A percentile compares a stretch with the other conserved stretches of the same genome.
Evolutionary conservation across 2,797 vertebrate species (phyloP).

Genomic region (Haliaeetus albicilla): DNA sequence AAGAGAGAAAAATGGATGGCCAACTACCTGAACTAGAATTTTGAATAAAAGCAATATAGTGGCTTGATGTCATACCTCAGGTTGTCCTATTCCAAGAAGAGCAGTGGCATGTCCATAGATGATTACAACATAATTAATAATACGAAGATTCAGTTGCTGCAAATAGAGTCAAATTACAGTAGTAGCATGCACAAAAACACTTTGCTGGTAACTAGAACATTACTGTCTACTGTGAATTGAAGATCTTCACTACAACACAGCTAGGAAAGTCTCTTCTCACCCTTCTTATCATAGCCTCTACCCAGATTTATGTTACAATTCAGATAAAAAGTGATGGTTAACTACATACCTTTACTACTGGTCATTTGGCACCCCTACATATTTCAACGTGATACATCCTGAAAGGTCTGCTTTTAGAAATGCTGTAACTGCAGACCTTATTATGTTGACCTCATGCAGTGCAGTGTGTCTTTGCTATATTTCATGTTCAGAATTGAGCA

Average conservation of each 20-base stretch:
- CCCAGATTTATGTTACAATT: neutral
- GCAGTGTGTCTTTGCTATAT: neutral
- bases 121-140: conserved; percentile 82
- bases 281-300: neutral
- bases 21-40: neutral
- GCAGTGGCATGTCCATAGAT: conserved; percentile 84
- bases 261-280: neutral
- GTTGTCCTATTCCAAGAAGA: conserved; percentile 85
- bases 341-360: neutral
- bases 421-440: neutral
- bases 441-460: neutral
- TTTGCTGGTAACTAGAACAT: neutral
- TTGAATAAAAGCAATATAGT: neutral
- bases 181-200: neutral
- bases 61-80: conserved; percentile 78
- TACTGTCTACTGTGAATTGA: neutral
- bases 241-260: neutral
- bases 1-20: neutral
- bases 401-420: neutral
- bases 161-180: neutral
- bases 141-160: conserved; percentile 80
- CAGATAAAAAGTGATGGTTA: neutral
- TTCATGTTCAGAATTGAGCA: neutral
- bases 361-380: neutral
- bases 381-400: neutral